Evolutionary conservation across 2,888 invertebrate species (phyloP).

Genomic region (Acanthococcus lagerstroemiae): DNA sequence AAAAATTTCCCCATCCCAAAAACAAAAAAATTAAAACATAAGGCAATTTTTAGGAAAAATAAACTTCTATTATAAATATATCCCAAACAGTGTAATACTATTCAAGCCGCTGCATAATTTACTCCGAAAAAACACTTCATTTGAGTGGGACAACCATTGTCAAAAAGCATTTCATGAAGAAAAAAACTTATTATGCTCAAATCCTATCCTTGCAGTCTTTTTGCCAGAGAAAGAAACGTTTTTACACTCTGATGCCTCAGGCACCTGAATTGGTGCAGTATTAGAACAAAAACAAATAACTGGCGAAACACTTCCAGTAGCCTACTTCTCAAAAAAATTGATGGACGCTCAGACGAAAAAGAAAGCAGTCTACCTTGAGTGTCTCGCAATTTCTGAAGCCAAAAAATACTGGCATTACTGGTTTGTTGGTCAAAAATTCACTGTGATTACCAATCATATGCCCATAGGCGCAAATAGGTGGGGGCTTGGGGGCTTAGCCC

Average conservation of each 20-base stretch:
- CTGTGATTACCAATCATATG: constrained; percentile 26
- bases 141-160: constrained; percentile 33
- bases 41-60: not conserved
- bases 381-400: constrained; percentile 30
- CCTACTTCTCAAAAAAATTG: too few species aligned
- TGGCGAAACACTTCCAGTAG: too few species aligned
- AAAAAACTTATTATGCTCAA: constrained; percentile 30
- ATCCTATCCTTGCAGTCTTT: too few species aligned
- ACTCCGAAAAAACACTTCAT: constrained; percentile 31
- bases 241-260: too few species aligned
- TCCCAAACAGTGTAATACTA: constrained; percentile 19
- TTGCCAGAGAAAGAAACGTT: too few species aligned
- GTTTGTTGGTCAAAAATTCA: constrained; percentile 24
- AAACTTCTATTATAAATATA: constrained; percentile 15
- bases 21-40: not conserved
- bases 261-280: too few species aligned
- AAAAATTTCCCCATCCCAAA: not conserved
- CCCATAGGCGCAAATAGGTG: too few species aligned
- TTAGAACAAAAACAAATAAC: too few species aligned
- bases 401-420: too few species aligned
- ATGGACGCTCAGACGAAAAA: constrained; percentile 34
- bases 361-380: constrained; percentile 30
- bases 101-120: too few species aligned
- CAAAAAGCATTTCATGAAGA: constrained; percentile 29
- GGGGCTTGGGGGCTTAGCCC: too few species aligned